phyloP scores from a whole-genome alignment of 2,797 vertebrate genomes.

The Acanthiza pusilla region DNA sequence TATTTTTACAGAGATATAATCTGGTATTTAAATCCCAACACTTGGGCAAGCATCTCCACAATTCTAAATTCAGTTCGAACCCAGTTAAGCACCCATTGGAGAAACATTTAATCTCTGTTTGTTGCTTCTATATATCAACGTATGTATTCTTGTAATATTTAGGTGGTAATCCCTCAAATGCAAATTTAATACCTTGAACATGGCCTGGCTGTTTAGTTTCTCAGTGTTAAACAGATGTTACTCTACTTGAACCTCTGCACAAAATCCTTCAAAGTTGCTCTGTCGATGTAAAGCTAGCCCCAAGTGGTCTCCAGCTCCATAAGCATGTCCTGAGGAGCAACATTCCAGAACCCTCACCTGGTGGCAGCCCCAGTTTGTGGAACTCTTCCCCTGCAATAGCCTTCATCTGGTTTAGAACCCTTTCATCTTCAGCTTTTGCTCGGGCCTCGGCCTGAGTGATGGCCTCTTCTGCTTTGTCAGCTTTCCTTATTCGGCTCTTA shows the following conservation, averaged over 20 bases:
- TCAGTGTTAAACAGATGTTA: not conserved
- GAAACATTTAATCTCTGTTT: not conserved
- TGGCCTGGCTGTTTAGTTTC: not conserved
- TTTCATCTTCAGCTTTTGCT: conserved; percentile 75
- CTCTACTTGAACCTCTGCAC: not conserved
- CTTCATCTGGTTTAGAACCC: conserved; percentile 43
- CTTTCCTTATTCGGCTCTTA: conserved; percentile 65
- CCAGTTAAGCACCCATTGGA: not conserved
- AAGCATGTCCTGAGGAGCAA: not conserved
- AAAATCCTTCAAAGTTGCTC: not conserved
- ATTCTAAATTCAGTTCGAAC: not conserved
- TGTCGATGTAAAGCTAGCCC: not conserved
- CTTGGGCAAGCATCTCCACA: not conserved
- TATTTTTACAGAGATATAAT: not conserved
- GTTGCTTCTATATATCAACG: not conserved
- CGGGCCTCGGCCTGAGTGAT: conserved; percentile 79
- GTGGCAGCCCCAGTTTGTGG: conserved; percentile 64
- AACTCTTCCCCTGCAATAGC: conserved; percentile 38
- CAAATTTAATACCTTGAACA: not conserved
- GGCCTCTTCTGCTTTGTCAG: conserved; percentile 80
- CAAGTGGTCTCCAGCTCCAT: not conserved
- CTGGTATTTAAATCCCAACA: not conserved
- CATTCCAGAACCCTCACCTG: conserved; percentile 72
- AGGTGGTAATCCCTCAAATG: not conserved
- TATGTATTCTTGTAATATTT: not conserved